These are phyloP conservation scores for Lasioglossum leucozonium DNA, from an alignment of 2,888 invertebrate species.

Conservation along the genomic window DNA sequence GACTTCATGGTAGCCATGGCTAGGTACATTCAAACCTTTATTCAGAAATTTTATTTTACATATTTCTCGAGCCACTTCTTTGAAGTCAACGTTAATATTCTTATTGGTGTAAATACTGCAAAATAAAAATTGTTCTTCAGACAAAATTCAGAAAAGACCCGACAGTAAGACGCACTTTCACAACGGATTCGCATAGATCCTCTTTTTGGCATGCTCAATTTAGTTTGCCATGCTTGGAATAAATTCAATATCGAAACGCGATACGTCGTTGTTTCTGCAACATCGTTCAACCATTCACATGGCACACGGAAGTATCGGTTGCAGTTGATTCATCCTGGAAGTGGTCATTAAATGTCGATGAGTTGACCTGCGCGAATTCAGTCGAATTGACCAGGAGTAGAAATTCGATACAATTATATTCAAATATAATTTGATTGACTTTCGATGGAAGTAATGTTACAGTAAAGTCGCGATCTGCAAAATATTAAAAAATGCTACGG, in stretches of 20 bases:
- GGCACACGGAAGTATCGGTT: conserved; percentile 12
- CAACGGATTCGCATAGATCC: background rate
- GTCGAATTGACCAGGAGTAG: background rate
- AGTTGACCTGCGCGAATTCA: conserved; percentile 2
- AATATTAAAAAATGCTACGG: background rate
- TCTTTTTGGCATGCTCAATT: background rate
- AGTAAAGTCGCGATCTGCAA: too few relatives aligned
- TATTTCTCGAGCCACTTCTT: too few relatives aligned
- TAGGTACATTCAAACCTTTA: too few relatives aligned
- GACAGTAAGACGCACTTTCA: too few relatives aligned
- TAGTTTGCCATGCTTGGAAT: background rate
- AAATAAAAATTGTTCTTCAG: too few relatives aligned
- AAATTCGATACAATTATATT: background rate
- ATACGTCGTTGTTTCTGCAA: background rate
- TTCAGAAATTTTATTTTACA: too few relatives aligned
- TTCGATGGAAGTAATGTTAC: too few relatives aligned
- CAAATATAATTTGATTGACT: background rate
- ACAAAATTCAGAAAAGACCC: too few relatives aligned
- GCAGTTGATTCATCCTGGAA: conserved; percentile 11
- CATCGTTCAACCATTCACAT: background rate
- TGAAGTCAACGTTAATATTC: too few relatives aligned
- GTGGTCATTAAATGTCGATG: conserved; percentile 2
- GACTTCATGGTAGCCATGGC: too few relatives aligned
- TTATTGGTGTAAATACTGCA: too few relatives aligned
- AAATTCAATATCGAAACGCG: conserved; percentile 9